A percentile compares a stretch with the other conserved stretches of the same genome.
Evolutionary conservation across 2,888 invertebrate genomes (phyloP).

Genomic region (Aradus depressus): DNA sequence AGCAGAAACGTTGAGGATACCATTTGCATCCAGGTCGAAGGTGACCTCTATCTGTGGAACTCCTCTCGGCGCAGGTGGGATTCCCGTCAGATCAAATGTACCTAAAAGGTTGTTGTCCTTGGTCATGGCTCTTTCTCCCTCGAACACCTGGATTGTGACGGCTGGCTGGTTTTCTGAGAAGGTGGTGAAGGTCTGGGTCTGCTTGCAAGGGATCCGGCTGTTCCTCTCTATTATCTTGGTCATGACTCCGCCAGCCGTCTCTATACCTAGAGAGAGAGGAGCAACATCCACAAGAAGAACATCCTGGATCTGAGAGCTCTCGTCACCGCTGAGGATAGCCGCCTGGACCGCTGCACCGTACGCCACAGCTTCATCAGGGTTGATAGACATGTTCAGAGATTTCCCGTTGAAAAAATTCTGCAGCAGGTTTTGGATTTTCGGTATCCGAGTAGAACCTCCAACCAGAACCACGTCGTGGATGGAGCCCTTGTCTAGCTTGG

Average conservation of each 20-base stretch:
- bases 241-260: conserved; percentile 71
- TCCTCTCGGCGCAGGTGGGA: conserved; percentile 66
- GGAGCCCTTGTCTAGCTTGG: conserved; percentile 60
- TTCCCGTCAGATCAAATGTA: conserved; percentile 64
- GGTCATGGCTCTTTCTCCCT: conserved; percentile 74
- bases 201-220: conserved; percentile 60
- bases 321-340: conserved; percentile 54
- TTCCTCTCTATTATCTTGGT: conserved; percentile 60
- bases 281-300: conserved; percentile 56
- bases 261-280: conserved; percentile 58
- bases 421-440: conserved; percentile 60
- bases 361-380: conserved; percentile 76
- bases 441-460: conserved; percentile 69
- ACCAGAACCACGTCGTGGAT: conserved; percentile 71
- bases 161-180: conserved; percentile 70
- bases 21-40: conserved; percentile 86
- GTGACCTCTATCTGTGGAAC: conserved; percentile 72
- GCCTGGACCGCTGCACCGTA: conserved; percentile 73
- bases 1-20: conserved; percentile 57
- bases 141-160: conserved; percentile 60
- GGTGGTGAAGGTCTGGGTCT: conserved; percentile 63
- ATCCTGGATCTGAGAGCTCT: conserved; percentile 55
- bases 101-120: conserved; percentile 79
- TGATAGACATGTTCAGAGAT: conserved; percentile 59
- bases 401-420: conserved; percentile 53